Evolutionary conservation across 2,797 vertebrate species (phyloP).

Genomic region (Rhincodon typus): DNA sequence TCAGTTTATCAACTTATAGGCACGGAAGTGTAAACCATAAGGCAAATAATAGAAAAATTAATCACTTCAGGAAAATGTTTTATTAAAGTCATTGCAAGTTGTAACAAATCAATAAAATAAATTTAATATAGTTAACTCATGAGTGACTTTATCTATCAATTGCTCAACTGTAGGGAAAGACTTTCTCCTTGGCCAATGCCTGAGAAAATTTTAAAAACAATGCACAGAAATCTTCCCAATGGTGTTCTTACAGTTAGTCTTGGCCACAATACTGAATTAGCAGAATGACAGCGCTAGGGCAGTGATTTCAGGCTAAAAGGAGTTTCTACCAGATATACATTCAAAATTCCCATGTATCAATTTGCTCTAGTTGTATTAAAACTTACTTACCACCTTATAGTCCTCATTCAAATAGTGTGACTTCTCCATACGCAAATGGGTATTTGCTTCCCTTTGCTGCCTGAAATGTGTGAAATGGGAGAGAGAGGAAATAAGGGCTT

Average conservation of each 20-base stretch:
- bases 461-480: conserved; percentile 28
- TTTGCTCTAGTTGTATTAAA: neutral
- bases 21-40: neutral
- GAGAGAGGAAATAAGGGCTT: conserved; percentile 32
- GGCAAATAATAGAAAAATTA: neutral
- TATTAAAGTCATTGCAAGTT: neutral
- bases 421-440: conserved; percentile 23
- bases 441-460: conserved; percentile 24
- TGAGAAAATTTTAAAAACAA: neutral
- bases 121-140: neutral
- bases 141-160: neutral
- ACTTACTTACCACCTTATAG: neutral
- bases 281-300: neutral
- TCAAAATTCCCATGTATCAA: neutral
- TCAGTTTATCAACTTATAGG: neutral
- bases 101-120: neutral
- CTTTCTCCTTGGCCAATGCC: neutral
- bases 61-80: neutral
- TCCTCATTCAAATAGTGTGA: conserved; percentile 33
- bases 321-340: neutral
- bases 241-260: neutral
- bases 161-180: neutral
- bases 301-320: neutral
- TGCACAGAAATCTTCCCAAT: neutral
- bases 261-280: neutral